Conservation (phyloP, 2,113 vertebrate species). For the Gallinago jamesoni region DNA sequence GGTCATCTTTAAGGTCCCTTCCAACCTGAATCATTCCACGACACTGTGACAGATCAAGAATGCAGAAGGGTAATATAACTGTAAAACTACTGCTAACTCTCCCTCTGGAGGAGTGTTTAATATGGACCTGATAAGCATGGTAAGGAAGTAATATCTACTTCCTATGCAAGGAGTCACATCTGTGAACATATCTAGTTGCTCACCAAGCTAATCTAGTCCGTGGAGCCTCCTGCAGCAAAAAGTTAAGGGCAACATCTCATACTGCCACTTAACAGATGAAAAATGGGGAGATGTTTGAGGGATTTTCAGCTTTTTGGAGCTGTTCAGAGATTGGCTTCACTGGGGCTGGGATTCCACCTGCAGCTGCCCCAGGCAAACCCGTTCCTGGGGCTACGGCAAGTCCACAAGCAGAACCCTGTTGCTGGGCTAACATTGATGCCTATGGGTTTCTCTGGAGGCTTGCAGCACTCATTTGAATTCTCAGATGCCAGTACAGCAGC, state of each 20-base stretch:
- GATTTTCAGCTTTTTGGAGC: background rate
- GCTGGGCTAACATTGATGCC: accelerated
- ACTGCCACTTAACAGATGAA: background rate
- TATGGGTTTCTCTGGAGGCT: background rate
- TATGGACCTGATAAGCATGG: background rate
- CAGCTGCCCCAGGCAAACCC: background rate
- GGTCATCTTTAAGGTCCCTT: too few species aligned
- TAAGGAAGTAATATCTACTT: accelerated
- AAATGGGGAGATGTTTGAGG: background rate
- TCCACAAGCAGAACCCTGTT: accelerated
- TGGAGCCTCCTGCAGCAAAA: background rate
- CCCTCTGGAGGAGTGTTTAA: background rate
- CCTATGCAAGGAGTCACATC: background rate
- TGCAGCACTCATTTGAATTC: background rate
- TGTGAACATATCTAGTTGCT: background rate
- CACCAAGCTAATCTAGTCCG: background rate
- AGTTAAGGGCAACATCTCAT: accelerated
- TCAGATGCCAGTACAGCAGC: background rate
- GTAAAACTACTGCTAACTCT: accelerated
- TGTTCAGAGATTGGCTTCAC: background rate
- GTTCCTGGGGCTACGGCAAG: background rate
- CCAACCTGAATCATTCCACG: too few species aligned
- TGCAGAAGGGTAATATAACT: background rate
- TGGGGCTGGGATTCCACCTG: background rate
- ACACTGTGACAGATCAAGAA: background rate